These are phyloP conservation scores for Nipponacmea schrenckii DNA, from an alignment of 2,888 invertebrate genomes.

Conservation along the genomic window DNA sequence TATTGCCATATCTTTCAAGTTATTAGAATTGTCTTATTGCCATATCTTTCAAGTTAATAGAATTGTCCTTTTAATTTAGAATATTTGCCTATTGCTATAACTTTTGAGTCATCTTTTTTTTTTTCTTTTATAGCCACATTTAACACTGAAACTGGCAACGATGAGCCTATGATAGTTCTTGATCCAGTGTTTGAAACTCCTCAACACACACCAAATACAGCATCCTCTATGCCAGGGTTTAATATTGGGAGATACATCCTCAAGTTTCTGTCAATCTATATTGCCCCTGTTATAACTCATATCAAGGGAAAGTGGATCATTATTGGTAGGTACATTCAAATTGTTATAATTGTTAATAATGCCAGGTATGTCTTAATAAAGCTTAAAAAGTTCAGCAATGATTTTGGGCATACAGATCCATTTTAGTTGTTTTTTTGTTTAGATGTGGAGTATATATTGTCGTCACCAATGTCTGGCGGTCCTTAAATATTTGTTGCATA, in stretches of 20 bases:
- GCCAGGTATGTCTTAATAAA: too few species aligned
- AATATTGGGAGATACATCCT: slow-evolving; percentile 44
- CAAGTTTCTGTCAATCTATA: slow-evolving; percentile 41
- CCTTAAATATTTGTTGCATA: background rate
- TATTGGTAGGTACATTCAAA: slow-evolving; percentile 40
- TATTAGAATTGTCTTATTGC: too few species aligned
- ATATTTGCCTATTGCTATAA: too few species aligned
- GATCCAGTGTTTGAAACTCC: slow-evolving; percentile 17
- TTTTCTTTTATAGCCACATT: background rate
- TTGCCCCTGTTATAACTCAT: slow-evolving; percentile 42
- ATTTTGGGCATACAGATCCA: too few species aligned
- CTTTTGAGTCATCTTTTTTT: too few species aligned
- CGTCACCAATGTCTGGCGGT: background rate
- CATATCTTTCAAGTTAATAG: too few species aligned
- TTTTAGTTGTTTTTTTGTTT: too few species aligned
- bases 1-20: too few species aligned
- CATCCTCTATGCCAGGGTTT: slow-evolving; percentile 14
- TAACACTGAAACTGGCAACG: slow-evolving; percentile 26
- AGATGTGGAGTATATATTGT: too few species aligned
- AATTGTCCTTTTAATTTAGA: too few species aligned
- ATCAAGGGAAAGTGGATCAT: slow-evolving; percentile 47
- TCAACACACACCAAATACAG: background rate
- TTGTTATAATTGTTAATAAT: background rate
- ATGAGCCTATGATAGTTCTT: slow-evolving; percentile 31
- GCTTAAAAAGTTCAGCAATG: background rate